Evolutionary conservation across 2,113 vertebrate genomes (phyloP), one percentile per base, ranked within the genome.

Genomic region (Pavo muticus): DNA sequence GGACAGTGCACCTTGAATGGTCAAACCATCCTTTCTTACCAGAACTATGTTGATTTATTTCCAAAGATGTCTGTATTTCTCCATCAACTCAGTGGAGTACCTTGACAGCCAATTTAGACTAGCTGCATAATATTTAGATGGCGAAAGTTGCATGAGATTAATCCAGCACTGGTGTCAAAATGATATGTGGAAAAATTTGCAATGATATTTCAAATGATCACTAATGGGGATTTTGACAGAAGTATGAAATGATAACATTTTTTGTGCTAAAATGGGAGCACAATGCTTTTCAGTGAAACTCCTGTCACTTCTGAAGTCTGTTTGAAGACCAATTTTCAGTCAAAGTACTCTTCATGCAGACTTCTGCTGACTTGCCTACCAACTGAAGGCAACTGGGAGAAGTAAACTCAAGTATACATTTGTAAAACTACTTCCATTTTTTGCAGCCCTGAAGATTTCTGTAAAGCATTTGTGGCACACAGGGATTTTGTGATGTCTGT

Each of bases 211-310:
- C 87, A 85, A 91, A 88, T 80, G 69, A 94, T 88, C 75, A 1
- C 56, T 94, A 95, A 94, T 96, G 93, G 93, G 85, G 64, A 94
- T 94, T 96, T 86, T 95, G 93, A 94, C 93, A 94, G 68, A 72
- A 88, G 64, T 88, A 80, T 71, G 68, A 90, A 95, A 76, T 0
- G 0, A 24, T 56, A 83, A 64, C 60, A 7, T 45, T 50, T 74
- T 94, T 23, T 57, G 56, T 91, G 67, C 93, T 95, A 92, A 93
- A 96, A 67, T 59, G 82, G 79, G 75, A 95, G 63, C 52, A 44
- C 42, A 2, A 20, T 67, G 78, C 35, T 80, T 88, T 90, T 80
- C 84, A 60, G 56, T 84, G 32, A 78, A 85, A 69, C 77, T 44
- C 85, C 47, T 95, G 91, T 86, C 72, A 88, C 40, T 90, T 91